Conservation (phyloP, 1,140 invertebrate genomes). For the Agrilus planipennis region DNA sequence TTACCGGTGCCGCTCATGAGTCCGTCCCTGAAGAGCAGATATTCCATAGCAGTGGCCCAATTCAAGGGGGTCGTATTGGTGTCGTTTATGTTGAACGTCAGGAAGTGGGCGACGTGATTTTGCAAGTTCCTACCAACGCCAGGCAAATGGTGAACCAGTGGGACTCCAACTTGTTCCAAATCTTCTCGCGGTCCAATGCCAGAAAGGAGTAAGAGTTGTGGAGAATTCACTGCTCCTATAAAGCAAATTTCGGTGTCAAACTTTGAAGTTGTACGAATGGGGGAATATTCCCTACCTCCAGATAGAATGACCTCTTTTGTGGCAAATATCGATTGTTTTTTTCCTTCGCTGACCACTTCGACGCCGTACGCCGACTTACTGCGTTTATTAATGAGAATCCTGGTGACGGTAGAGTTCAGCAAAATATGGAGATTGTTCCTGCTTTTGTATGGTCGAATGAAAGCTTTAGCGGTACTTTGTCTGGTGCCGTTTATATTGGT, state of each 20-base stretch:
- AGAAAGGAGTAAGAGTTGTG: constrained; percentile 71
- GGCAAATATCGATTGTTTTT: constrained; percentile 42
- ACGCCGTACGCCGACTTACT: constrained; percentile 56
- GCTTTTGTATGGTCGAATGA: constrained; percentile 64
- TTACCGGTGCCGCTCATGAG: constrained; percentile 73
- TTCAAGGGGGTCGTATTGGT: constrained; percentile 69
- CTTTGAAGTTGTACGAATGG: too few relatives aligned
- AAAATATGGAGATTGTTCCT: constrained; percentile 65
- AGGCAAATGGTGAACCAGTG: constrained; percentile 59
- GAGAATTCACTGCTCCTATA: constrained; percentile 64
- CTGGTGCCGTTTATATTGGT: constrained; percentile 80
- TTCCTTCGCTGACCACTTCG: constrained; percentile 48
- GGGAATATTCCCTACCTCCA: constrained; percentile 35
- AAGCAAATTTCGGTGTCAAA: too few relatives aligned
- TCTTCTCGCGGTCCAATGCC: constrained; percentile 70
- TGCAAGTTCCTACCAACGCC: constrained; percentile 81
- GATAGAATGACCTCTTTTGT: constrained; percentile 55
- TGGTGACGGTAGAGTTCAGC: constrained; percentile 61
- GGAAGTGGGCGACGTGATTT: constrained; percentile 70
- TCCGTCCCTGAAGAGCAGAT: constrained; percentile 69
- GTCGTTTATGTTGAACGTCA: constrained; percentile 70
- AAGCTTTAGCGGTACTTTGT: constrained; percentile 68
- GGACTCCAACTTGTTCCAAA: constrained; percentile 48
- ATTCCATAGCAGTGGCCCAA: constrained; percentile 81
- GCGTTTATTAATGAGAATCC: constrained; percentile 56